Conservation (phyloP, 1,140 invertebrate species). For the Hirudo medicinalis region DNA sequence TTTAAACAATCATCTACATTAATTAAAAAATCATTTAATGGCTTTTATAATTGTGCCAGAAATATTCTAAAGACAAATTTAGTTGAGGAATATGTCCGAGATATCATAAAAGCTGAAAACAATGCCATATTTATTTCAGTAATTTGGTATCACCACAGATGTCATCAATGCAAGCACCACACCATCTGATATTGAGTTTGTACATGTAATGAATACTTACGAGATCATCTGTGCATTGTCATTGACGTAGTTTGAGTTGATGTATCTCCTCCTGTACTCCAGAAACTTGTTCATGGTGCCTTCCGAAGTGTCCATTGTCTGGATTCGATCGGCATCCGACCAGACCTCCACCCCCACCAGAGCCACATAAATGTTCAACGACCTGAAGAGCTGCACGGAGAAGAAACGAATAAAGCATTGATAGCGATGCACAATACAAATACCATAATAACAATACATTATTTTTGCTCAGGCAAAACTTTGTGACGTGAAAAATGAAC, state of each 20-base stretch:
- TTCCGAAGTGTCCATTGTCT: constrained; percentile 62
- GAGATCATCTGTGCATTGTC: constrained; percentile 94
- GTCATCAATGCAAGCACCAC: too few relatives aligned
- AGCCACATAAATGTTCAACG: constrained; percentile 84
- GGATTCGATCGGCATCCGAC: constrained; percentile 56
- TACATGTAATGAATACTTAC: constrained; percentile 48
- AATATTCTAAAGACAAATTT: too few relatives aligned
- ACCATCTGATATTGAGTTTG: too few relatives aligned
- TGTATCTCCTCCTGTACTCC: constrained; percentile 61
- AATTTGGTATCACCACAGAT: too few relatives aligned
- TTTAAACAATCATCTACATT: too few relatives aligned
- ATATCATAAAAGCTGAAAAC: too few relatives aligned
- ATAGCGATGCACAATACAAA: background rate
- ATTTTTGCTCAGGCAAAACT: too few relatives aligned
- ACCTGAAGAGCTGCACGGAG: constrained; percentile 61
- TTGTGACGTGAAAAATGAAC: background rate
- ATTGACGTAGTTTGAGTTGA: constrained; percentile 72
- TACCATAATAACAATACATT: background rate
- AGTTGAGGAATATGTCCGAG: too few relatives aligned
- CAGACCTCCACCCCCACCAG: constrained; percentile 90
- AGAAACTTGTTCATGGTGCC: constrained; percentile 75
- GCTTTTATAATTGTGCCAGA: too few relatives aligned
- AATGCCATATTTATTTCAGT: too few relatives aligned
- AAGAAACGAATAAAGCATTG: background rate
- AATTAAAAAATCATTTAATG: too few relatives aligned